A percentile compares a stretch with the other conserved stretches of the same genome.
Conservation (phyloP, 2,113 vertebrate species). For the Festucalex cinctus region DNA sequence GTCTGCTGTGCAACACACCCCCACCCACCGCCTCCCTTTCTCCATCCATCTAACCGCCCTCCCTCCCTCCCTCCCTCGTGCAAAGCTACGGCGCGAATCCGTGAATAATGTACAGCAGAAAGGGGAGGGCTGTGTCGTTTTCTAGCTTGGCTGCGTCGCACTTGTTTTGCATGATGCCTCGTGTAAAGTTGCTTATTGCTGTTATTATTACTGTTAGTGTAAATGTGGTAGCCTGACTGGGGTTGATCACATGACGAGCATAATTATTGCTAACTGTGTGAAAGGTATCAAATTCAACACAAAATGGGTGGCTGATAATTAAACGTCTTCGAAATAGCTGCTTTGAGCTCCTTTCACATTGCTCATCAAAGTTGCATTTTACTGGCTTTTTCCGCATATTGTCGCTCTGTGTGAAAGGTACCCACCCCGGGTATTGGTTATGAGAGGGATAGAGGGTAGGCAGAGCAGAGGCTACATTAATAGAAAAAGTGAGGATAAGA, state of each 20-base stretch:
- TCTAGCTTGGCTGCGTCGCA: constrained; percentile 54
- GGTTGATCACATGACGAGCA: constrained; percentile 54
- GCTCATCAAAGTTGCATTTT: constrained; percentile 42
- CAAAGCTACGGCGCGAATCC: constrained; percentile 40
- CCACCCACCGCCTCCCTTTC: not conserved
- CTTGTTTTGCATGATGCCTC: constrained; percentile 63
- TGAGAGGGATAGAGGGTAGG: no score
- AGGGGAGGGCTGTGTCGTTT: constrained; percentile 55
- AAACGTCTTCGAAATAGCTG: not conserved
- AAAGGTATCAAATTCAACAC: not conserved
- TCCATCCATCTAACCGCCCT: not conserved
- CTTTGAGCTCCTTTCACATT: not conserved
- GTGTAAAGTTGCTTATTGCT: not conserved
- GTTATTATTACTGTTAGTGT: not conserved
- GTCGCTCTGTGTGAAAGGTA: constrained; percentile 6
- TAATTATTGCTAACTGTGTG: constrained; percentile 42
- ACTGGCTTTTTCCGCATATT: constrained; percentile 49
- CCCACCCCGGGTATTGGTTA: no score
- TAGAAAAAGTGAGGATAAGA: no score
- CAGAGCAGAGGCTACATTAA: no score
- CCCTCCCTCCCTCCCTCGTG: not conserved
- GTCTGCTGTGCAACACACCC: constrained; percentile 11
- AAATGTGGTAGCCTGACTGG: not conserved
- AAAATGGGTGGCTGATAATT: not conserved
- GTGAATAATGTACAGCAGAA: constrained; percentile 52